Conservation (phyloP, 2,888 invertebrate species). For the Oligia latruncula region DNA sequence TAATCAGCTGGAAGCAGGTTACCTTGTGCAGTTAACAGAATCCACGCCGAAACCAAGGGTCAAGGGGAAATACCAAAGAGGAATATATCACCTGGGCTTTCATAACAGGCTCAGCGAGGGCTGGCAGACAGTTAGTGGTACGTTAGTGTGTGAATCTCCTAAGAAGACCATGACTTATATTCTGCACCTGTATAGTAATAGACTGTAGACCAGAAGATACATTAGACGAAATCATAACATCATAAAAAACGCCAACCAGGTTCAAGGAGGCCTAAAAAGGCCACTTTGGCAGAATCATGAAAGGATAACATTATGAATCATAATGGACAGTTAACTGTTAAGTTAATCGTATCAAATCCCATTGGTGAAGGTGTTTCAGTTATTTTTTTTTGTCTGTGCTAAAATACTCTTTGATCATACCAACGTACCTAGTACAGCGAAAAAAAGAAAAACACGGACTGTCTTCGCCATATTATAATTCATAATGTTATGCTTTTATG, state of each 20-base stretch:
- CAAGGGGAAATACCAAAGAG: slow-evolving; percentile 42
- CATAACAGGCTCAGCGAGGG: slow-evolving; percentile 65
- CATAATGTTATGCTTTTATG: too few relatives aligned
- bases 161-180: neutral
- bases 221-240: neutral
- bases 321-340: too few relatives aligned
- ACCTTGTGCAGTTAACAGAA: slow-evolving; percentile 33
- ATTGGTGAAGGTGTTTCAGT: too few relatives aligned
- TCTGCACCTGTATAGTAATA: neutral
- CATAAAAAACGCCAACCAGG: neutral
- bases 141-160: neutral
- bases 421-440: too few relatives aligned
- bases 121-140: slow-evolving; percentile 76
- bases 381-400: too few relatives aligned
- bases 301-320: too few relatives aligned
- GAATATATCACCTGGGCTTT: slow-evolving; percentile 70
- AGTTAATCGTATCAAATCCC: too few relatives aligned
- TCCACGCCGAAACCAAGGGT: slow-evolving; percentile 7
- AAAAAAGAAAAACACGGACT: too few relatives aligned
- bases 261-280: neutral
- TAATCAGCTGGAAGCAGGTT: slow-evolving; percentile 52
- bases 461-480: too few relatives aligned
- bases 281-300: too few relatives aligned
- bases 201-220: neutral
- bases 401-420: too few relatives aligned